Conservation (phyloP, 2,888 invertebrate genomes). For the Teinopalpus imperialis region DNA sequence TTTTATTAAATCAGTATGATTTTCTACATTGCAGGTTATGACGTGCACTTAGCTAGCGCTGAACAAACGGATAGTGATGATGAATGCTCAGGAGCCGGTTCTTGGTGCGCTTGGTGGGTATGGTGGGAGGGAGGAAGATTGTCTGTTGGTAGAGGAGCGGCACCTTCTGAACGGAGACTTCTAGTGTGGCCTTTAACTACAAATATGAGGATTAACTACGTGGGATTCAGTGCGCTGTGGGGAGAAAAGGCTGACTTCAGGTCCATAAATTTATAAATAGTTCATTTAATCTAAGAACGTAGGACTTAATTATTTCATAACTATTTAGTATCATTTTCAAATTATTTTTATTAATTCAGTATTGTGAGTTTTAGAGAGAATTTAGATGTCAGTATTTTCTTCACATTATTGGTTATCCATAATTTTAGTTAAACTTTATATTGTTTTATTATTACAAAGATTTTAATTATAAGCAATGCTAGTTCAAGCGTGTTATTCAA, state of each 20-base stretch:
- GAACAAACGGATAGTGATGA: slow-evolving; percentile 82
- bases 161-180: slow-evolving; percentile 78
- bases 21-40: slow-evolving; percentile 73
- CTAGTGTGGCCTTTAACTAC: slow-evolving; percentile 83
- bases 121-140: slow-evolving; percentile 84
- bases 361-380: too few relatives aligned
- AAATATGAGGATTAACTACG: slow-evolving; percentile 82
- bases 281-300: too few relatives aligned
- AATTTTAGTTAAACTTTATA: too few relatives aligned
- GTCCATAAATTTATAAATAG: too few relatives aligned
- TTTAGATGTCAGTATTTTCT: too few relatives aligned
- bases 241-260: slow-evolving; percentile 85
- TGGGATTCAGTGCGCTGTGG: slow-evolving; percentile 85
- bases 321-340: too few relatives aligned
- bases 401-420: too few relatives aligned
- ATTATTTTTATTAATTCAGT: too few relatives aligned
- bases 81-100: slow-evolving; percentile 61
- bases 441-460: too few relatives aligned
- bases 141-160: slow-evolving; percentile 81
- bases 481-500: too few relatives aligned
- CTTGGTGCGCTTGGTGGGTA: slow-evolving; percentile 86
- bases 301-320: too few relatives aligned
- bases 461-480: too few relatives aligned
- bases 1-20: background rate
- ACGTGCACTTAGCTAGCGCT: slow-evolving; percentile 82